These are phyloP conservation scores for Drosophila sordidula DNA, from an alignment of 2,888 invertebrate genomes.

Conservation along the genomic window DNA sequence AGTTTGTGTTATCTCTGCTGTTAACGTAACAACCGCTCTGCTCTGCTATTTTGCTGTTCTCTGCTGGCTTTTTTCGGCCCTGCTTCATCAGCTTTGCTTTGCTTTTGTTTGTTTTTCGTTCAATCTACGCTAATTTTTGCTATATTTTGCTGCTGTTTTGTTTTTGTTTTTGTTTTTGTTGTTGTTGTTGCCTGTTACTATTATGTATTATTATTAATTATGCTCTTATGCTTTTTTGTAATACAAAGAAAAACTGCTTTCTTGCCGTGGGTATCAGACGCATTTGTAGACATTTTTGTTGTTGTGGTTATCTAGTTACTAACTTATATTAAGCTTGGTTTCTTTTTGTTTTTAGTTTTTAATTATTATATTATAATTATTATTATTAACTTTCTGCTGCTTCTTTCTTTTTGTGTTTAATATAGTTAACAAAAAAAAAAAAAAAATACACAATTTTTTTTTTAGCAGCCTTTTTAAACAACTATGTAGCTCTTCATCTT, in stretches of 20 bases:
- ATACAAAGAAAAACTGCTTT: slow-evolving; percentile 63
- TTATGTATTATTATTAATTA: slow-evolving; percentile 36
- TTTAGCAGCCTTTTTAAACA: slow-evolving; percentile 74
- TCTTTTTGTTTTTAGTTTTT: slow-evolving; percentile 23
- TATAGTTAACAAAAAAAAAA: slow-evolving; percentile 73
- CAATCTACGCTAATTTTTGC: slow-evolving; percentile 40
- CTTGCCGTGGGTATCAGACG: slow-evolving; percentile 36
- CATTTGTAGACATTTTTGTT: slow-evolving; percentile 5
- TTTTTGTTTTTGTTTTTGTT: slow-evolving; percentile 18
- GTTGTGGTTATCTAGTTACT: slow-evolving; percentile 61
- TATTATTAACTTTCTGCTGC: slow-evolving; percentile 56
- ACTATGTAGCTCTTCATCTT: slow-evolving; percentile 57
- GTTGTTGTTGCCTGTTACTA: slow-evolving; percentile 37
- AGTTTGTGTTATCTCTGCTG: slow-evolving; percentile 23
- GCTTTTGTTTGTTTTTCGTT: slow-evolving; percentile 1
- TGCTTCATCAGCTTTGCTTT: neutral
- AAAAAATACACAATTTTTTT: slow-evolving; percentile 38
- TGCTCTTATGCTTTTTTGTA: slow-evolving; percentile 28
- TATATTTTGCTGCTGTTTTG: slow-evolving; percentile 29
- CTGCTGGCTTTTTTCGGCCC: slow-evolving; percentile 6
- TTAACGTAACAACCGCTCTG: slow-evolving; percentile 21
- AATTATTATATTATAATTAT: slow-evolving; percentile 36
- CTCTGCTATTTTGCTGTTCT: slow-evolving; percentile 10
- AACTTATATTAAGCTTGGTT: slow-evolving; percentile 59
- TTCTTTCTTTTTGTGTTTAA: slow-evolving; percentile 41